A percentile compares a stretch with the other conserved stretches of the same genome.
These are phyloP conservation scores for Calliphora vomitoria DNA, from an alignment of 2,888 invertebrate genomes.

Conservation along the genomic window DNA sequence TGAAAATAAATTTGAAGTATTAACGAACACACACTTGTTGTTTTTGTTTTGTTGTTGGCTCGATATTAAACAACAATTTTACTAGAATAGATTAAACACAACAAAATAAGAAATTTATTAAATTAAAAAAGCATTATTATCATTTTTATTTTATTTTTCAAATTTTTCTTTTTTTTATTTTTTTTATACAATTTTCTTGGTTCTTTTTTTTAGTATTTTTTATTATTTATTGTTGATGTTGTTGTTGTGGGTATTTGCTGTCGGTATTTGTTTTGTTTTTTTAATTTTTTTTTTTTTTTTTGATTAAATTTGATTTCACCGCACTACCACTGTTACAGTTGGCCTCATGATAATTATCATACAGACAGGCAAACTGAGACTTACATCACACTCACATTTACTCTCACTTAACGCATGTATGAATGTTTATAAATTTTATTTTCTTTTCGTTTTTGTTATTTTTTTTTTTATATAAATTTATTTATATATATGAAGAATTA, in stretches of 20 bases:
- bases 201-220: background rate
- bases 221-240: background rate
- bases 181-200: background rate
- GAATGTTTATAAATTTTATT: background rate
- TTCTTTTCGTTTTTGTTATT: background rate
- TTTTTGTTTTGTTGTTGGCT: slow-evolving; percentile 6
- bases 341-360: slow-evolving; percentile 42
- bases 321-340: slow-evolving; percentile 45
- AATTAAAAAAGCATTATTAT: background rate
- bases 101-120: background rate
- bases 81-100: background rate
- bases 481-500: background rate
- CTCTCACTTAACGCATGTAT: slow-evolving; percentile 36
- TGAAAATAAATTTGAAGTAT: background rate
- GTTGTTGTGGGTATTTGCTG: background rate
- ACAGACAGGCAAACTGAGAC: slow-evolving; percentile 8
- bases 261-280: slow-evolving; percentile 26
- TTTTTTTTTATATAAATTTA: background rate
- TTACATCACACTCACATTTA: slow-evolving; percentile 11
- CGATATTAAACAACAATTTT: background rate
- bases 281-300: slow-evolving; percentile 13
- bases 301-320: slow-evolving; percentile 56
- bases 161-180: background rate
- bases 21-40: slow-evolving; percentile 33
- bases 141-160: slow-evolving; percentile 11